Base-by-base conservation (phyloP, 92 coral and sea anemone species). In the Muricea muricata region DNA sequence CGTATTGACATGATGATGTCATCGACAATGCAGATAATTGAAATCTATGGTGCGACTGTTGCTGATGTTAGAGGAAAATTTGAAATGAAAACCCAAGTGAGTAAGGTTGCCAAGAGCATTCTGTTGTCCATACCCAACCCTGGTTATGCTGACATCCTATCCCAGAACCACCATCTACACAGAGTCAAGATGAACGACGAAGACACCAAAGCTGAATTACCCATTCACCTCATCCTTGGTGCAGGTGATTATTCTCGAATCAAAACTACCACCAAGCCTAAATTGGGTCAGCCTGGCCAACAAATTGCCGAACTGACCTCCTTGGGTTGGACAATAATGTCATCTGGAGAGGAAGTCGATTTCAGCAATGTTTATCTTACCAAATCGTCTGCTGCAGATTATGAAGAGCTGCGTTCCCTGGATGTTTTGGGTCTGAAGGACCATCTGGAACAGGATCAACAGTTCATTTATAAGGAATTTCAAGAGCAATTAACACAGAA, bases 371-470 rank as follows among this genome's bases (percentile, higher is more conserved):
- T 58, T 15, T 18, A 73, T 32, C 33, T 73, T 12, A 45, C 57
- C 57, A 73, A 52, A 45, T 40, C 46, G 20, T 31, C 79, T 15
- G 15, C 58, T 23, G 46, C 79, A 13, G 63, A 79, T 34, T 60
- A 79, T 34, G 56, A 58, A 25, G 34, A 81, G 65, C 47, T 81
- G 30, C 70, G 69, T 15, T 42, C 50, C 55, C 70, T 82, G 23
- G 79, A 82, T 55, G 66, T 66, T 17, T 28, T 81, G 65, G 85
- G 85, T 33, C 66, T 67, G 1, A 25, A 80, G 20, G 78, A 65
- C 35, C 29, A 46, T 25, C 78, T 66, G 29, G 63, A n/a, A n/a
- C 63, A 40, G 23, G 54, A 29, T 56, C 80, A 82, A 25, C 29
- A 68, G 47, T 18, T 42, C 15, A 33, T 82, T 15, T 34, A 41